Evolutionary conservation across 2,888 invertebrate genomes (phyloP).

Genomic region (Dascillus cervinus): DNA sequence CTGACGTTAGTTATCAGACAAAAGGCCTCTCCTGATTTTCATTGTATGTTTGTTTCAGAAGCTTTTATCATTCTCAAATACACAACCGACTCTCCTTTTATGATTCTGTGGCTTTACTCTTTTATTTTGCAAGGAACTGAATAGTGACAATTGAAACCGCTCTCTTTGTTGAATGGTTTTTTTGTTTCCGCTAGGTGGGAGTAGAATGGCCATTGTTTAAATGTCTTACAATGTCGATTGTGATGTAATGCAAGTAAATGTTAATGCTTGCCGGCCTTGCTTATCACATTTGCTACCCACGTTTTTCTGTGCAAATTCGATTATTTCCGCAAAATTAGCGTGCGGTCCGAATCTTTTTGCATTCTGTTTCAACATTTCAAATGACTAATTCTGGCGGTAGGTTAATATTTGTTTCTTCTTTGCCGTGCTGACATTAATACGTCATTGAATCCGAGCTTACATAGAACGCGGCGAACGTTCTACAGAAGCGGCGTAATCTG

Average conservation of each 20-base stretch:
- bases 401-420: too few species aligned
- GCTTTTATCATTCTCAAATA: slow-evolving; percentile 39
- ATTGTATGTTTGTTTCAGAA: slow-evolving; percentile 38
- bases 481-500: slow-evolving; percentile 20
- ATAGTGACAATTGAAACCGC: slow-evolving; percentile 40
- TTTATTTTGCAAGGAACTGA: slow-evolving; percentile 37
- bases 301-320: too few species aligned
- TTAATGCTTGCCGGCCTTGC: slow-evolving; percentile 30
- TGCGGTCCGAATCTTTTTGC: too few species aligned
- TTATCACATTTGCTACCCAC: too few species aligned
- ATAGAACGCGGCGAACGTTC: too few species aligned
- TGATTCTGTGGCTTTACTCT: slow-evolving; percentile 35
- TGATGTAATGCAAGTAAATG: slow-evolving; percentile 35
- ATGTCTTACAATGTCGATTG: slow-evolving; percentile 37
- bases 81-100: slow-evolving; percentile 33
- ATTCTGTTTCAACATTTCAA: too few species aligned
- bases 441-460: too few species aligned
- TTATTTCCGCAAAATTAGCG: too few species aligned
- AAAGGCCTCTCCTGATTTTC: slow-evolving; percentile 38
- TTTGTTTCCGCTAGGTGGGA: slow-evolving; percentile 38
- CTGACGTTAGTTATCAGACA: slow-evolving; percentile 36
- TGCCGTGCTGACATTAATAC: too few species aligned
- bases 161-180: slow-evolving; percentile 37
- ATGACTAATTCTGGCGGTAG: too few species aligned
- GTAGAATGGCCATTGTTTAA: slow-evolving; percentile 38